phyloP scores from a whole-genome alignment of 23 tunicate species.

The Phallusia fumigata region DNA sequence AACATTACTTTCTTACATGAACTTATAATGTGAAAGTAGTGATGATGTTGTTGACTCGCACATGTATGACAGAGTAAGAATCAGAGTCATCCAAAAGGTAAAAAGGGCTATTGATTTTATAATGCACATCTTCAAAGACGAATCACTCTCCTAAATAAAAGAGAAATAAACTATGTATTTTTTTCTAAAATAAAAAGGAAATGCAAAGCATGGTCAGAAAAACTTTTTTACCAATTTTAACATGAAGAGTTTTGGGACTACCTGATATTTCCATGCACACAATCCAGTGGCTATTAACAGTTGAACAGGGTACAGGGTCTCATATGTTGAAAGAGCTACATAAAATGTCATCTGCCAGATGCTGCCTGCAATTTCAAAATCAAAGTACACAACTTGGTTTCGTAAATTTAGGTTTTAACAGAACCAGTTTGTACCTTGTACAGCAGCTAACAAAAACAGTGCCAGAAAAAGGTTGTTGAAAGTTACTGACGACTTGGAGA shows the following conservation, averaged over 20 bases:
- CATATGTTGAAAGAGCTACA: constrained; percentile 77
- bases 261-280: constrained; percentile 32
- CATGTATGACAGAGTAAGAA: neutral
- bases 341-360: constrained; percentile 44
- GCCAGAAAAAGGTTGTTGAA: constrained; percentile 76
- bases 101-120: neutral
- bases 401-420: neutral
- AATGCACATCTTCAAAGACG: neutral
- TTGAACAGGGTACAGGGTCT: constrained; percentile 69
- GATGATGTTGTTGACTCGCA: neutral
- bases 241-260: neutral
- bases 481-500: constrained; percentile 56
- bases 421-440: neutral
- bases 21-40: neutral
- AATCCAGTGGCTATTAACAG: constrained; percentile 38
- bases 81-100: neutral
- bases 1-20: neutral
- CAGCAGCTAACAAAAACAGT: constrained; percentile 24
- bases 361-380: constrained; percentile 21
- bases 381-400: neutral
- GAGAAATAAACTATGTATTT: neutral
- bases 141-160: neutral
- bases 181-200: too few species aligned
- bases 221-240: neutral
- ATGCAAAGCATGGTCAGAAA: neutral